These are phyloP conservation scores for Leptinotarsa lineolata DNA, from an alignment of 1,140 invertebrate species.

Conservation along the genomic window DNA sequence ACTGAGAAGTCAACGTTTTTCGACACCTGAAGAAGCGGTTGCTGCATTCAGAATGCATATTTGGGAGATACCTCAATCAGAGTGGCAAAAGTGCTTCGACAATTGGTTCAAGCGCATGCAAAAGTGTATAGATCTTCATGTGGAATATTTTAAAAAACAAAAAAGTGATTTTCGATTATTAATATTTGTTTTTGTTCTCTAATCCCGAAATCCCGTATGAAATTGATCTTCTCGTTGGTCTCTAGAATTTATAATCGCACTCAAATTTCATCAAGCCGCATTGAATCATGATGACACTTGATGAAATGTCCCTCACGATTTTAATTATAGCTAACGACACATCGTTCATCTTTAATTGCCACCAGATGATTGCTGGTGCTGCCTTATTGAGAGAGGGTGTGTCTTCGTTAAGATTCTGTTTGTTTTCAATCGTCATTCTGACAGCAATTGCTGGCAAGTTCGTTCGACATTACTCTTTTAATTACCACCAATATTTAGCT, in stretches of 20 bases:
- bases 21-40: no score
- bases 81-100: no score
- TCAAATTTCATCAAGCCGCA: neutral
- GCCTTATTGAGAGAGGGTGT: conserved; percentile 5
- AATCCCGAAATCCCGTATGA: no score
- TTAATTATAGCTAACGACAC: neutral
- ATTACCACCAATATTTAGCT: conserved; percentile 3
- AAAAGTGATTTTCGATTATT: no score
- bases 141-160: no score
- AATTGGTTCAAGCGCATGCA: no score
- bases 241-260: neutral
- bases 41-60: no score
- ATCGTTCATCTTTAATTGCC: conserved; percentile 7
- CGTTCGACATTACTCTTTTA: conserved; percentile 3
- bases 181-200: no score
- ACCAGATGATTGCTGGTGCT: conserved; percentile 4
- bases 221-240: neutral
- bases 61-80: no score
- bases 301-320: conserved; percentile 1
- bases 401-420: conserved; percentile 6
- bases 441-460: neutral
- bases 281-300: neutral
- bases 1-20: no score
- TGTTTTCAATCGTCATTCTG: conserved; percentile 2
- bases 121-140: no score